Evolutionary conservation across 2,888 invertebrate species (phyloP), one percentile per base, ranked within the genome.

Genomic region (Xestia c-nigrum): DNA sequence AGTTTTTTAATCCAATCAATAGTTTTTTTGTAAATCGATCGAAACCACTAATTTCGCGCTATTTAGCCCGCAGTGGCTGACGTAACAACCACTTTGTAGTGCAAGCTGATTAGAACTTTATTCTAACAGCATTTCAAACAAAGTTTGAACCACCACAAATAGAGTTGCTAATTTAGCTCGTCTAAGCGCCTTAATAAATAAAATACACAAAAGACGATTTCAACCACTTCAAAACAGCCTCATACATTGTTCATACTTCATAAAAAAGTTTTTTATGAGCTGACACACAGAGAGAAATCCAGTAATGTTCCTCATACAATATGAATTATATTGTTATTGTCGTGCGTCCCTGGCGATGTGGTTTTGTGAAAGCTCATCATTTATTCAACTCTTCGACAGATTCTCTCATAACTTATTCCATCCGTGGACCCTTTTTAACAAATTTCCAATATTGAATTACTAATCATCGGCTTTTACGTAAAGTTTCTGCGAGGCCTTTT

Each of bases 261-360:
- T 78, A 83, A 83, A 86, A 76, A 84, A 67, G 70, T 78, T 72
- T 86, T 78, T 88, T 88, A 82, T 74, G 85, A 84, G 46, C 75
- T 66, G 57, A 55, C 72, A 68, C 68, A 71, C 71, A 61, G 50
- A 75, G 71, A 66, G 61, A 72, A 74, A 77, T 73, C 38, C 68
- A 19, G 74, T 76, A 73, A 76, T 74, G 66, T 70, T 52, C 55
- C 64, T 74, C 71, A 78, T 84, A 69, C 24, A 75, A 75, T 67
- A 73, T 80, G 74, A 80, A 76, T 76, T 84, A 80, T 72, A 81
- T 70, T 61, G 65, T 78, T 80, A 72, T 50, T 65, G 67, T 64
- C 63, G 78, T 68, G 66, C 21, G 71, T 55, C 69, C 21, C 50
- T 69, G 19, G 40, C 55, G 63, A 40, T 46, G 83, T 71, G 75